Base-by-base conservation (phyloP, 2,888 invertebrate species). In the Morpho deidamia region DNA sequence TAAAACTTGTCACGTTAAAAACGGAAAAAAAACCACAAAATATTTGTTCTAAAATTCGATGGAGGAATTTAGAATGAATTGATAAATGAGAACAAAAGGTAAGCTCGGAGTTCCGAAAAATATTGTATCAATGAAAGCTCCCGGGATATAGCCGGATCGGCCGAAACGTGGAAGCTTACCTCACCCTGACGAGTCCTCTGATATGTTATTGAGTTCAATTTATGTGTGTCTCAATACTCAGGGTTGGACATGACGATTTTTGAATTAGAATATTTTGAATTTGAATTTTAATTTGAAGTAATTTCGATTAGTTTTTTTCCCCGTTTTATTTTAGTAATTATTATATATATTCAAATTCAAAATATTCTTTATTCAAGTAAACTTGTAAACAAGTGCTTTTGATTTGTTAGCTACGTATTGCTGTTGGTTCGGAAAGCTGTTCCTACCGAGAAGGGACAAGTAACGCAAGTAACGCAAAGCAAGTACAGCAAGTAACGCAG, bases 191-290 rank as follows among this genome's bases (percentile, higher is more conserved):
- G 72, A 75, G 76, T 76, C 77, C 76, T 83, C 80, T 83, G 81
- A 81, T 78, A 78, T 74, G 76, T 74, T 79, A 76, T 75, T 74
- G 74, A 76, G 76, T 81, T 76, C 76, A 78, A 82, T 81, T 80
- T 80, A 73, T 46, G 23, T 39, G 32, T 73, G 74, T 80, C 77
- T 76, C 71, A 71, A 69, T 71, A 74, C 71, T 66, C 70, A 67
- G 69, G 65, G 68, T 69, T 60, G 56, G 60, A 54, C 47, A 53
- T 54, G 44, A 49, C 44, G 56, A 46, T 61, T 56, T 59, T 60
- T 55, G 44, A n/a, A n/a, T n/a, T n/a, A n/a, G n/a, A n/a, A n/a
- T n/a, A n/a, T n/a, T n/a, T n/a, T n/a, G n/a, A n/a, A n/a, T n/a
- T n/a, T n/a, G n/a, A n/a, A n/a, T n/a, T n/a, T n/a, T n/a, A n/a